Conservation (phyloP, 2,797 vertebrate genomes). For the Coendou prehensilis region DNA sequence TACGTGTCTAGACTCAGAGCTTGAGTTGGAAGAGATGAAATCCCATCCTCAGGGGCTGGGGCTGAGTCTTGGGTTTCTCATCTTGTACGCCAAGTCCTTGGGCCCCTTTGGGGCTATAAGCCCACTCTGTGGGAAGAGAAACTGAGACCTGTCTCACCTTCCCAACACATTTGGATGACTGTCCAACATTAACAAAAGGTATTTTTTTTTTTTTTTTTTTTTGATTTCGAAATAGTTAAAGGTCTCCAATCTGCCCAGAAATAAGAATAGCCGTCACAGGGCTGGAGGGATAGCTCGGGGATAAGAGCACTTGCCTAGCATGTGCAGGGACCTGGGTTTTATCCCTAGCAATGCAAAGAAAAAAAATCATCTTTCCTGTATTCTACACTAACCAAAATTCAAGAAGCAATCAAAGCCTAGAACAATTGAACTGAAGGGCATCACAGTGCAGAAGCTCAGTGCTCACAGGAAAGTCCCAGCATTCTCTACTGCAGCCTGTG, state of each 20-base stretch:
- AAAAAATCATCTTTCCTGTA: neutral
- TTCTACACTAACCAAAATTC: neutral
- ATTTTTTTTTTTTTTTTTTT: neutral
- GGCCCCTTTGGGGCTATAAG: too few relatives aligned
- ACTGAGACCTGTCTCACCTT: neutral
- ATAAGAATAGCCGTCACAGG: neutral
- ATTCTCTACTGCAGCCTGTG: neutral
- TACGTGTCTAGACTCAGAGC: neutral
- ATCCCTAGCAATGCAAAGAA: neutral
- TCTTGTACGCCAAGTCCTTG: neutral
- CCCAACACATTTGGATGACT: neutral
- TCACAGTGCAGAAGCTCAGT: fast-evolving
- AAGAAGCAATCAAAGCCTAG: neutral
- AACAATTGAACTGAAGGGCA: neutral
- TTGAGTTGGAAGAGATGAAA: neutral
- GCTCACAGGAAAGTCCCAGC: neutral
- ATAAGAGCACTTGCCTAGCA: neutral
- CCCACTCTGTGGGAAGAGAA: neutral
- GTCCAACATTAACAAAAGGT: neutral
- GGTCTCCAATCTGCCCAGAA: neutral
- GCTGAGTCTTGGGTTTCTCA: neutral
- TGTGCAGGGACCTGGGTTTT: neutral
- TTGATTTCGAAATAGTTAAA: neutral
- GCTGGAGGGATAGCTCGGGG: neutral
- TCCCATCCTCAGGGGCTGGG: neutral